Evolutionary conservation across 1,140 invertebrate species (phyloP), one percentile per base, ranked within the genome.

Genomic region (Leucophenga varia): DNA sequence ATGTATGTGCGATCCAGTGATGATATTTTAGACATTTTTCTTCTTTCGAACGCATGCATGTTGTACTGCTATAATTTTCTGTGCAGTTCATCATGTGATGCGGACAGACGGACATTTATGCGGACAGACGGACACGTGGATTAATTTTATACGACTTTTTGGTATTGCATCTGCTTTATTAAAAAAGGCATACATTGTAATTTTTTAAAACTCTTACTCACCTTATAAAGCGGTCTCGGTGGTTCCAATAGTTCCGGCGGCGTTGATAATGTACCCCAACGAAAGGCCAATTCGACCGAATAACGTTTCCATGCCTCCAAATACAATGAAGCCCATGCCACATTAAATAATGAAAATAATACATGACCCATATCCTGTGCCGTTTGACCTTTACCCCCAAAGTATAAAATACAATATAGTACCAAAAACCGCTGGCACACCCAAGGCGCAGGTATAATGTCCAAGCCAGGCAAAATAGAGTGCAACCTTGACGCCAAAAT

Each of bases 401-500:
- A 75, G 43, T 41, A 64, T 64, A 38, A 41, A 64, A 81, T 84
- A 93, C 52, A 92, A 89, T 60, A 90, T 79, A 45, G 90, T 82
- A 56, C 94, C 94, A 57, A 95, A 89, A 49, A 93, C 79, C 17
- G 93, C 90, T 20, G 93, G 91, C 55, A 95, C 90, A 36, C 93
- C 85, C 10, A 97, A 79, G 69, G 91, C 93, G 55, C 86, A 90
- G 14, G 92, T 96, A 69, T 96, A 96, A 72, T 96, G 92, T 10
- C 93, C 94, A 40, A 97, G 79, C 94, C 94, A 97, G 37, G 92
- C 89, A 77, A 97, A 97, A 74, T 97, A 97, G 80, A 97, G 91
- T 5, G 90, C 93, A 54, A 97, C 91, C 79, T 97, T 97, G 45
- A 97, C 94, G 41, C 95, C 95, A 80, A 96, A 97, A 77, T 97